Percentiles rank a stretch among this genome's conserved stretches.
Evolutionary conservation across 2,113 vertebrate species (phyloP).

Genomic region (Coptodon rendalli): DNA sequence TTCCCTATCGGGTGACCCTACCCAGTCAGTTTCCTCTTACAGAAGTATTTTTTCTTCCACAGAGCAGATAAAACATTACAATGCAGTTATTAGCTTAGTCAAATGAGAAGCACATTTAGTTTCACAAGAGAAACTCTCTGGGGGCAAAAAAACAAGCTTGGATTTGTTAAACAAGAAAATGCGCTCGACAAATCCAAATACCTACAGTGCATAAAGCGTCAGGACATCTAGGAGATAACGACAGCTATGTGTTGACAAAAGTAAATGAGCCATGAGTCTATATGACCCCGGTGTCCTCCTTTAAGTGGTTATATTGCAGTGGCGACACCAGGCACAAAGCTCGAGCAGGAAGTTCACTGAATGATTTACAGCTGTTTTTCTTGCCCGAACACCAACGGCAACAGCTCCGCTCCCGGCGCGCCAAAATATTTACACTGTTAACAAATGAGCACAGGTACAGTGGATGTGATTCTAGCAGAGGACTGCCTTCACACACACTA

Average conservation of each 20-base stretch:
- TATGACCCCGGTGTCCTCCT: neutral
- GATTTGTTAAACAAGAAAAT: neutral
- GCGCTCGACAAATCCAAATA: neutral
- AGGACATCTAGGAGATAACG: accelerated
- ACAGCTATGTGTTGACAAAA: neutral
- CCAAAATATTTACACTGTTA: neutral
- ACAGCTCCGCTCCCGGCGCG: neutral
- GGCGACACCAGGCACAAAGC: neutral
- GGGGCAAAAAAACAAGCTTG: neutral
- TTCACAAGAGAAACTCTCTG: neutral
- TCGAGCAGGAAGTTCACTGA: constrained; percentile 24
- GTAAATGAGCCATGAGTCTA: neutral
- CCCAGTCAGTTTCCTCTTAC: neutral
- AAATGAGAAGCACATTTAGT: neutral
- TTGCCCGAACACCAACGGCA: neutral
- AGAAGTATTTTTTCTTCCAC: neutral
- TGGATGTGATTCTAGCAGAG: neutral
- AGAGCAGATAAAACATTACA: neutral
- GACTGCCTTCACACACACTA: neutral
- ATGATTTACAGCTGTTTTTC: constrained; percentile 28
- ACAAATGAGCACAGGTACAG: neutral
- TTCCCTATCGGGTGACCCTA: neutral
- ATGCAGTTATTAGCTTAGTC: neutral
- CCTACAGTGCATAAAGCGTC: neutral
- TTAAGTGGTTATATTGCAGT: neutral